Percentiles rank a stretch among this genome's conserved stretches.
Conservation (phyloP, 2,888 invertebrate genomes). For the Spodoptera picta region DNA sequence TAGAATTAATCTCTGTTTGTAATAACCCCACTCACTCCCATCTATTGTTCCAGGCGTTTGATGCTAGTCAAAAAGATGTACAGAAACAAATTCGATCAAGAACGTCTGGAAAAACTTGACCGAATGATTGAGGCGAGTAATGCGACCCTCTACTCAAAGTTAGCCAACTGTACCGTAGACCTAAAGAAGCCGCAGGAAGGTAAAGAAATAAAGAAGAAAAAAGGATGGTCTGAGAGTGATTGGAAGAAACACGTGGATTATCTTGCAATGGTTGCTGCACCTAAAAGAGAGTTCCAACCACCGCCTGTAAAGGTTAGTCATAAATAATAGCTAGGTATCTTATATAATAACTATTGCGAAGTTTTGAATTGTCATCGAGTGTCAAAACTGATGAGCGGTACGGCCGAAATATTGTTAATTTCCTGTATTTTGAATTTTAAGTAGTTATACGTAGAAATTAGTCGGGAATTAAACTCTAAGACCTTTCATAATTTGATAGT, state of each 20-base stretch:
- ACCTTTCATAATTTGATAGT: too few species aligned
- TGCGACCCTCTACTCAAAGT: slow-evolving; percentile 75
- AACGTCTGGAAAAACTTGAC: slow-evolving; percentile 75
- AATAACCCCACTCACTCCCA: too few species aligned
- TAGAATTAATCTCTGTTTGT: too few species aligned
- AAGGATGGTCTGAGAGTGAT: slow-evolving; percentile 79
- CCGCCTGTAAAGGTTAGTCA: slow-evolving; percentile 66
- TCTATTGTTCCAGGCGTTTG: slow-evolving; percentile 66
- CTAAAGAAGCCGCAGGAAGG: slow-evolving; percentile 73
- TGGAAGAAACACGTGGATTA: slow-evolving; percentile 87
- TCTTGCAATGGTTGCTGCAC: slow-evolving; percentile 74
- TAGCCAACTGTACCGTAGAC: slow-evolving; percentile 78
- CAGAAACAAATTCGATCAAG: slow-evolving; percentile 70
- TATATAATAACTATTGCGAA: too few species aligned
- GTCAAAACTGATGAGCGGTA: too few species aligned
- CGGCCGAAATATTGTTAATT: too few species aligned
- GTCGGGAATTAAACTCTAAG: too few species aligned
- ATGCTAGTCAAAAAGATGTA: slow-evolving; percentile 70
- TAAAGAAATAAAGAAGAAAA: slow-evolving; percentile 77
- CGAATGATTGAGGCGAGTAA: slow-evolving; percentile 79
- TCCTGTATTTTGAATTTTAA: too few species aligned
- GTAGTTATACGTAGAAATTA: too few species aligned
- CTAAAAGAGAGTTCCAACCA: slow-evolving; percentile 69
- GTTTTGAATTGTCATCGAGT: too few species aligned
- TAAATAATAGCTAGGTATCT: neutral